These are phyloP conservation scores for Bombus cullumanus DNA, from an alignment of 1,140 invertebrate genomes.

Conservation along the genomic window DNA sequence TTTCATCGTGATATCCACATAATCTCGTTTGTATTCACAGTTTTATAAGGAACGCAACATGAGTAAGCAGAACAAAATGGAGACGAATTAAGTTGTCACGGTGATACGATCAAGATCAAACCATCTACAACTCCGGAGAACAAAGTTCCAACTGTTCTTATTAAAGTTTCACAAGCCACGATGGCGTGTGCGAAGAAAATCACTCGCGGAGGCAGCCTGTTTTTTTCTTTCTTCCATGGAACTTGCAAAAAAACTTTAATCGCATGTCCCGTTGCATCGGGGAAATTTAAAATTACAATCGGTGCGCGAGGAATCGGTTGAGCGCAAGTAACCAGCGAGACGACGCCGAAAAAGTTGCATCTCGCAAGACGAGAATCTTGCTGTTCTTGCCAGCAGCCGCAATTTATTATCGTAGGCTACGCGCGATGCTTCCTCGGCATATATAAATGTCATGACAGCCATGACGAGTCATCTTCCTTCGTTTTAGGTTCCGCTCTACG, in stretches of 20 bases:
- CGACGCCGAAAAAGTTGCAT: constrained; percentile 13
- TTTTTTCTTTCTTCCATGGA: neutral
- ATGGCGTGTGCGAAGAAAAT: neutral
- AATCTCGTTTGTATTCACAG: no score
- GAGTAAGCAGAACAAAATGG: no score
- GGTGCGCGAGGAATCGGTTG: neutral
- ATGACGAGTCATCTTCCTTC: neutral
- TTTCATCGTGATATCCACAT: neutral
- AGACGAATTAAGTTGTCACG: neutral
- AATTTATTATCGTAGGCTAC: constrained; percentile 53
- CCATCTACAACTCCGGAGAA: neutral
- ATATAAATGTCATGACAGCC: constrained; percentile 48
- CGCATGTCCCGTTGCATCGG: neutral
- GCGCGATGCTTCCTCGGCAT: constrained; percentile 10
- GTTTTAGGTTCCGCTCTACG: constrained; percentile 23
- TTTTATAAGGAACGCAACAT: no score
- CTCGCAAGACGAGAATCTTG: neutral
- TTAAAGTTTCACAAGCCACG: neutral
- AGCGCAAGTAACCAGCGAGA: neutral
- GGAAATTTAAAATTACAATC: constrained; percentile 37
- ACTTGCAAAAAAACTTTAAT: constrained; percentile 17
- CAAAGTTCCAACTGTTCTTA: neutral
- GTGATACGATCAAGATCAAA: neutral
- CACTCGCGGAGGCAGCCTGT: neutral
- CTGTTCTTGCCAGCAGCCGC: constrained; percentile 1